phyloP scores from a whole-genome alignment of 2,113 vertebrate genomes.

The Xiphophorus hellerii region DNA sequence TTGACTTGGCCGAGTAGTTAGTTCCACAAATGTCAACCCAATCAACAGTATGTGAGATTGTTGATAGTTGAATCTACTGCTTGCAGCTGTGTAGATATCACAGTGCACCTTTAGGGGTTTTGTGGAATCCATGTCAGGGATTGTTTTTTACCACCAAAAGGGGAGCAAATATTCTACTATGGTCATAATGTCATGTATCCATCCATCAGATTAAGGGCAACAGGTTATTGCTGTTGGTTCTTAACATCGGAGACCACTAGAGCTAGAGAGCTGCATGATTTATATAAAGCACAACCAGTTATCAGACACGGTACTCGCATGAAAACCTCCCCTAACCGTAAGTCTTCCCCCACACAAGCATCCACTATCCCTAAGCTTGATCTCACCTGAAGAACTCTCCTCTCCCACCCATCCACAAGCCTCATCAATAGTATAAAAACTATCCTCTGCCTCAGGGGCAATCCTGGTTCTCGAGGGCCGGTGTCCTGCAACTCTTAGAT shows the following conservation, averaged over 20 bases:
- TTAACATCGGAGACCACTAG: not conserved
- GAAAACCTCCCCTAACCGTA: too few species aligned
- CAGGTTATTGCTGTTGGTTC: not conserved
- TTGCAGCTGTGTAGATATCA: not conserved
- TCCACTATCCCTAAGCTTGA: too few species aligned
- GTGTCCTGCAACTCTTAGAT: too few species aligned
- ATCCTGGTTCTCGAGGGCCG: too few species aligned
- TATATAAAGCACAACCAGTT: not conserved
- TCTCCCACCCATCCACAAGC: not conserved
- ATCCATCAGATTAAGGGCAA: not conserved
- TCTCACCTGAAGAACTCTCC: too few species aligned
- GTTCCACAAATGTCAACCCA: too few species aligned
- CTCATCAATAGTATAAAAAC: too few species aligned
- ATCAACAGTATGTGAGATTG: too few species aligned
- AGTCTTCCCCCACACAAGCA: too few species aligned
- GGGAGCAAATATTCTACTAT: not conserved
- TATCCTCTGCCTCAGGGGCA: not conserved
- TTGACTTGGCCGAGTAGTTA: too few species aligned
- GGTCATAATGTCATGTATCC: not conserved
- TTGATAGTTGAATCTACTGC: not conserved
- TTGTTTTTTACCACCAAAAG: not conserved
- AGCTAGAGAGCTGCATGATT: not conserved
- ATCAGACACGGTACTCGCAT: not conserved
- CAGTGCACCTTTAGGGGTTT: not conserved
- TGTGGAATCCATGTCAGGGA: not conserved